A percentile compares a stretch with the other conserved stretches of the same genome.
These are phyloP conservation scores for Hydroisotoma schaefferi DNA, from an alignment of 2,888 invertebrate genomes.

Conservation along the genomic window DNA sequence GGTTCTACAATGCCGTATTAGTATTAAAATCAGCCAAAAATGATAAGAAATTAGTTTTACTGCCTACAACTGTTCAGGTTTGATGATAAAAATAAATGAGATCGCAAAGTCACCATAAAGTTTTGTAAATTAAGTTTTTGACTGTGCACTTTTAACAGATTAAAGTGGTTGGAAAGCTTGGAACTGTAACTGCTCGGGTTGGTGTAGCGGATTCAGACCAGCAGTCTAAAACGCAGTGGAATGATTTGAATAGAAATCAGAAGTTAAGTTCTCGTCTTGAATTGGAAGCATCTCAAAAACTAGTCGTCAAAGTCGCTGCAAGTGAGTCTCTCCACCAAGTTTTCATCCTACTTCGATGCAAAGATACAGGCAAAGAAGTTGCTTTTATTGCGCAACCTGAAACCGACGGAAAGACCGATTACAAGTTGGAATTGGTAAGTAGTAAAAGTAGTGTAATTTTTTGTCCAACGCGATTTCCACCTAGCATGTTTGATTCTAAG, in stretches of 20 bases:
- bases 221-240: conserved; percentile 37
- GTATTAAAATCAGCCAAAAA: conserved; percentile 37
- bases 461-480: background rate
- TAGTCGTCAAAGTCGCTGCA: conserved; percentile 53
- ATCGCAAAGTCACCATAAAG: too few relatives aligned
- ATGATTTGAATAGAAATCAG: conserved; percentile 65
- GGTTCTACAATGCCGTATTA: conserved; percentile 69
- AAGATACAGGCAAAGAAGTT: conserved; percentile 70
- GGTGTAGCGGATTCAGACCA: conserved; percentile 89
- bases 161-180: conserved; percentile 72
- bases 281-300: conserved; percentile 85
- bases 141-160: too few relatives aligned
- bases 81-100: too few relatives aligned
- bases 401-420: conserved; percentile 53
- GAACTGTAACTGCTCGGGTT: conserved; percentile 73
- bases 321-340: conserved; percentile 68
- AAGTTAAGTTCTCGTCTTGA: conserved; percentile 62
- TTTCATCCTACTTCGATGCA: conserved; percentile 73
- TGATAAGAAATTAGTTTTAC: conserved; percentile 51
- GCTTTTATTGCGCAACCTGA: conserved; percentile 92
- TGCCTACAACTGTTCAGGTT: conserved; percentile 51
- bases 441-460: background rate
- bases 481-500: too few relatives aligned
- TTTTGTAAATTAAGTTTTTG: too few relatives aligned
- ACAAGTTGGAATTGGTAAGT: conserved; percentile 87